Evolutionary conservation across 2,113 vertebrate genomes (phyloP).

Genomic region (Neodon shergylaensis): DNA sequence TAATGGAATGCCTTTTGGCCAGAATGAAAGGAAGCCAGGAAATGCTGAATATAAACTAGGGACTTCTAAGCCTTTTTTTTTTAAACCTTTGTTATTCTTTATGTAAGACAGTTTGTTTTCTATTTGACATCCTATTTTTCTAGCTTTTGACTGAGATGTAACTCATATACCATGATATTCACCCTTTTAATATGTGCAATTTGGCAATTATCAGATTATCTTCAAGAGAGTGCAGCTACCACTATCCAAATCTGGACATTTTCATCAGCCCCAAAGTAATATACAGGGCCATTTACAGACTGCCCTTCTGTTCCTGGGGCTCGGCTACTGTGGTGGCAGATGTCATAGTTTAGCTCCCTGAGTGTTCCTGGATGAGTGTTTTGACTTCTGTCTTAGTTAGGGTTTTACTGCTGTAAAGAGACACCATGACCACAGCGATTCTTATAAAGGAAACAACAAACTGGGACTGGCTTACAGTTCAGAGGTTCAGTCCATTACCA

Average conservation of each 20-base stretch:
- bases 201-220: neutral
- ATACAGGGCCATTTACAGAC: rapidly evolving
- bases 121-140: neutral
- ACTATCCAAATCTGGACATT: neutral
- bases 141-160: neutral
- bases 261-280: neutral
- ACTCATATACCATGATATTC: neutral
- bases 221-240: neutral
- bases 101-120: neutral
- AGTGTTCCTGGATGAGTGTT: neutral
- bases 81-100: neutral
- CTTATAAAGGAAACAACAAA: neutral
- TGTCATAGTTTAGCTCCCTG: no score
- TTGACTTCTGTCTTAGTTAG: neutral
- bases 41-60: neutral
- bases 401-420: neutral
- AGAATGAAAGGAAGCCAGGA: slow-evolving; percentile 21
- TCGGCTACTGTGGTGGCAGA: no score
- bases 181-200: neutral
- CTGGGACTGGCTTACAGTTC: neutral
- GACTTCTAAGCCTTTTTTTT: neutral
- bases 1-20: slow-evolving; percentile 24
- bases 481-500: neutral
- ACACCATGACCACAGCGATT: neutral
- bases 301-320: rapidly evolving